phyloP scores from a whole-genome alignment of 2,797 vertebrate genomes.

The Synaphobranchus kaupii region DNA sequence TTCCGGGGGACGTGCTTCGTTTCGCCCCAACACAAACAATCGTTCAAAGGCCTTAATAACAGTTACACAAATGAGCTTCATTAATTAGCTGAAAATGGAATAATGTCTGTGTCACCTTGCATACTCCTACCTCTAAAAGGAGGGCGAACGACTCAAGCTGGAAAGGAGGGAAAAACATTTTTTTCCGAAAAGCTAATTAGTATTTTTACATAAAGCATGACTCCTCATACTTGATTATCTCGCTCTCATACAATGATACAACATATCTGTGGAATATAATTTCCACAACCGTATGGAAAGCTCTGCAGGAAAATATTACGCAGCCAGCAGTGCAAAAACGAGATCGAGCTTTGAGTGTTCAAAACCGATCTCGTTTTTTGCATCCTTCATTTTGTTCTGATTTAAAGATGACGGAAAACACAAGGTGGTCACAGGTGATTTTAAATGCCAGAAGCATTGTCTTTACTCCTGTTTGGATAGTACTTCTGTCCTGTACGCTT shows the following conservation, averaged over 20 bases:
- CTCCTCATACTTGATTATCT: constrained; percentile 66
- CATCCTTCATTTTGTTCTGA: neutral
- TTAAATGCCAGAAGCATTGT: neutral
- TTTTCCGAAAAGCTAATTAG: constrained; percentile 70
- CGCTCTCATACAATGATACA: constrained; percentile 41
- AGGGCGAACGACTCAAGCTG: constrained; percentile 53
- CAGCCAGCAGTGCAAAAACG: neutral
- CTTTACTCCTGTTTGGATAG: neutral
- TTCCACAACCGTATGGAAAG: neutral
- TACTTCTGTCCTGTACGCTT: neutral
- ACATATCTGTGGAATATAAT: neutral
- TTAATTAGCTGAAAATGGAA: constrained; percentile 92
- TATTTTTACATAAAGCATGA: constrained; percentile 51
- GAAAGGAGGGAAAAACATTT: too few relatives aligned
- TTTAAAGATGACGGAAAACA: neutral
- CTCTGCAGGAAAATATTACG: neutral
- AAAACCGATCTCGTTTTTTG: neutral
- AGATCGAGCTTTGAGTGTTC: neutral
- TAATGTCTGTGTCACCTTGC: constrained; percentile 84
- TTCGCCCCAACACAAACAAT: constrained; percentile 86
- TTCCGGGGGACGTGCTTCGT: constrained; percentile 84
- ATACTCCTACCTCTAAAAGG: constrained; percentile 66
- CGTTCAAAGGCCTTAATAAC: constrained; percentile 87
- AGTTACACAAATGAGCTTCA: constrained; percentile 87
- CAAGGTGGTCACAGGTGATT: neutral